Evolutionary conservation across 2,888 invertebrate species (phyloP), one percentile per base, ranked within the genome.

Genomic region (Germaria angustata): DNA sequence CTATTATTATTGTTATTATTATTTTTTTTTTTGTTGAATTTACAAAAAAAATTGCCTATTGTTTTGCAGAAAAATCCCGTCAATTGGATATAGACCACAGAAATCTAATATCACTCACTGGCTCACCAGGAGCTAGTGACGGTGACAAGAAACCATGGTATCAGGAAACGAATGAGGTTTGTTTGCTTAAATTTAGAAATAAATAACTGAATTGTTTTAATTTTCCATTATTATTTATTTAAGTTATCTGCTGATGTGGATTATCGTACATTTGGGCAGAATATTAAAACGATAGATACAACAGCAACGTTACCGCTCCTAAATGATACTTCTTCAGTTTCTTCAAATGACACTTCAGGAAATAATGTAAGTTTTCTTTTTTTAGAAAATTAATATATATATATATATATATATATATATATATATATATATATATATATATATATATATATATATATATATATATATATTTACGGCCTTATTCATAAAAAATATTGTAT

Each of bases 41-140:
- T 1, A 44, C 2, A 32, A 41, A 1, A 28, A 28, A 28, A 28
- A 5, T 28, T 28, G n/a, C n/a, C 13, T 46, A 3, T 41, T 46
- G 71, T 63, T 8, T 53, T 32, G 2, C 15, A 87, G 90, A 89
- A 28, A 91, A 91, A 85, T 81, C 88, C 15, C 88, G 91, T 8
- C 92, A 85, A 76, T 83, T 93, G 90, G 96, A 96, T 89, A 95
- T 96, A 61, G 96, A 96, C 90, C 96, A 96, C 88, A 93, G 96
- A 85, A 97, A 97, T 91, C 91, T 97, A 81, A 97, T 97, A 87
- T 95, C 96, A 78, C 90, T 97, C 65, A 96, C 96, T 11, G 95
- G 96, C 41, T 95, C 95, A 22, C 94, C 94, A 0, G 92, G 89
- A 9, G 46, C 77, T 41, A 84, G 80, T 55, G 86, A 87, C 34